phyloP scores from a whole-genome alignment of 2,797 vertebrate genomes.

The Hippocampus kuda region DNA sequence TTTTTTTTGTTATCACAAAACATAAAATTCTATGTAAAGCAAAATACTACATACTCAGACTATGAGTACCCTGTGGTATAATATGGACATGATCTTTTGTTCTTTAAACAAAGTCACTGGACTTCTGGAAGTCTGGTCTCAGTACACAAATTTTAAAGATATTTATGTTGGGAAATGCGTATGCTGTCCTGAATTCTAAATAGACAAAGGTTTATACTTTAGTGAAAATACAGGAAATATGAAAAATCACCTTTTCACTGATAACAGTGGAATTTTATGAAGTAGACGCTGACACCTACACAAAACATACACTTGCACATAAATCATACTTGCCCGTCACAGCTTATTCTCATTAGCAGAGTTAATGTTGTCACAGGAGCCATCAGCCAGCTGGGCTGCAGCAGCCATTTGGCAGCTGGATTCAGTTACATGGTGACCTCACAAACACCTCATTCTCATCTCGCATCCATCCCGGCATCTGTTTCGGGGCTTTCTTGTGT shows the following conservation, averaged over 20 bases:
- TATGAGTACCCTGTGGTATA: background rate
- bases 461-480: constrained; percentile 40
- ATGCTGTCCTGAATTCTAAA: background rate
- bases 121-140: background rate
- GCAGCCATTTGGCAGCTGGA: constrained; percentile 46
- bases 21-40: background rate
- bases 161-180: background rate
- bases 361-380: constrained; percentile 45
- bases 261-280: background rate
- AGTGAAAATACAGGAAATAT: background rate
- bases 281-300: background rate
- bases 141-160: background rate
- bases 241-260: background rate
- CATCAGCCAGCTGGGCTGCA: constrained; percentile 48
- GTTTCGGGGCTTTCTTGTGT: constrained; percentile 18
- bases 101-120: background rate
- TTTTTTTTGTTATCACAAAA: background rate
- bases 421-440: constrained; percentile 51
- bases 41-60: background rate
- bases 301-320: constrained; percentile 13
- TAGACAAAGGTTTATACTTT: background rate
- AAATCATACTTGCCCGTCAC: constrained; percentile 24
- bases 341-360: constrained; percentile 50
- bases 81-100: background rate
- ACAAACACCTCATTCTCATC: constrained; percentile 48